These are phyloP conservation scores for Bubo blakistoni DNA, from an alignment of 2,113 vertebrate genomes.

Conservation along the genomic window DNA sequence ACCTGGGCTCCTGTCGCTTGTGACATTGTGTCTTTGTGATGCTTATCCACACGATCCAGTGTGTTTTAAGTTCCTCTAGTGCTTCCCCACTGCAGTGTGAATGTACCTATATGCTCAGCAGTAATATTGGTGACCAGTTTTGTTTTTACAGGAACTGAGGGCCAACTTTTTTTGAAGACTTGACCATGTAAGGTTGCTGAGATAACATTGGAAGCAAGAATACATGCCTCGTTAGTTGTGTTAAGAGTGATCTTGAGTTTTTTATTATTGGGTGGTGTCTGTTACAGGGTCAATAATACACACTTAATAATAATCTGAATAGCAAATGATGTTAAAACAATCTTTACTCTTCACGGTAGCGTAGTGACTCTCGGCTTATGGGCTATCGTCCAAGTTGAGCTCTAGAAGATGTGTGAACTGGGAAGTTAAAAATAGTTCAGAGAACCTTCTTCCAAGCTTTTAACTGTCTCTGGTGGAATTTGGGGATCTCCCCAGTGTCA, in stretches of 20 bases:
- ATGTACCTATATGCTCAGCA: neutral
- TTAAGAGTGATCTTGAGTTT: neutral
- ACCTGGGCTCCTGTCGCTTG: neutral
- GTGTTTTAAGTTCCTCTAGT: neutral
- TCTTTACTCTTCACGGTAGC: neutral
- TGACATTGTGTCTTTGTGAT: neutral
- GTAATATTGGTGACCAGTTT: neutral
- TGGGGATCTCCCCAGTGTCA: fast-evolving
- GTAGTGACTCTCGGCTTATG: neutral
- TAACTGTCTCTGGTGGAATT: neutral
- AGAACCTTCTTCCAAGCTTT: neutral
- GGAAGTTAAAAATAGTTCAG: constrained; percentile 6
- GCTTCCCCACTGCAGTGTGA: neutral
- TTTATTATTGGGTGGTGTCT: neutral
- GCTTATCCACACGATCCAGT: neutral
- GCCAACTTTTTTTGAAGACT: neutral
- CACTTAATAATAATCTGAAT: neutral
- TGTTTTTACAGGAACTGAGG: neutral
- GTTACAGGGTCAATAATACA: neutral
- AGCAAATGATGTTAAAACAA: neutral
- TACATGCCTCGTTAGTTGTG: neutral
- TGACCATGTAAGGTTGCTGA: neutral
- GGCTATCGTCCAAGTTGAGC: neutral
- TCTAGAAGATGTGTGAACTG: neutral
- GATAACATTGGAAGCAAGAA: neutral